phyloP scores from a whole-genome alignment of 2,888 invertebrate species.

The Bugula neritina region DNA sequence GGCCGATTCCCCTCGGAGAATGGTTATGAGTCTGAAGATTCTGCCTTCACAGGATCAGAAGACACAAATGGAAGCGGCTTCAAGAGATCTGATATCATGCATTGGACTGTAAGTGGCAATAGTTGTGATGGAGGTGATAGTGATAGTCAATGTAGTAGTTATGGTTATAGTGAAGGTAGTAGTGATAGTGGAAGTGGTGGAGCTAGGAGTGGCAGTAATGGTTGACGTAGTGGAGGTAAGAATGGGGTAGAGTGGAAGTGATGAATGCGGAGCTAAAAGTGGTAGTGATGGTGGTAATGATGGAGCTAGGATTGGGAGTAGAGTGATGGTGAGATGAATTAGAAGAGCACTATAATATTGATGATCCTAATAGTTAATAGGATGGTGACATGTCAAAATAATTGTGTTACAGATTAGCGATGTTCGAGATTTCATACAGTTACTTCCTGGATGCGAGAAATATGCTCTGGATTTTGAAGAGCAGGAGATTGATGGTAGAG shows the following conservation, averaged over 20 bases:
- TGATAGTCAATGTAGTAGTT: too few relatives aligned
- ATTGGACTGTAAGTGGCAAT: slow-evolving; percentile 15
- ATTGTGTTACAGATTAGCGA: slow-evolving; percentile 74
- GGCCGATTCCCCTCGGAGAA: slow-evolving; percentile 6
- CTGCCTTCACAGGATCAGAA: background rate
- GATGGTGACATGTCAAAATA: too few relatives aligned
- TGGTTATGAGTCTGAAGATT: slow-evolving; percentile 14
- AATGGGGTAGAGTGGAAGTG: background rate
- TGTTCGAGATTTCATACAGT: slow-evolving; percentile 79
- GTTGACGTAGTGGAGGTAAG: background rate
- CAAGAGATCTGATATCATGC: background rate
- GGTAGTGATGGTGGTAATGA: background rate
- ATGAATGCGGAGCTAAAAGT: background rate
- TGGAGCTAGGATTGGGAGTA: background rate
- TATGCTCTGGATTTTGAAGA: slow-evolving; percentile 90
- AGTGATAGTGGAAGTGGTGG: background rate
- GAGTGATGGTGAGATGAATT: background rate
- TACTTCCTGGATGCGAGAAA: slow-evolving; percentile 80
- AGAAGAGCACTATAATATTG: too few relatives aligned
- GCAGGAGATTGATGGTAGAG: slow-evolving; percentile 94
- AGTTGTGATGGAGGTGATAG: too few relatives aligned
- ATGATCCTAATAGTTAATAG: too few relatives aligned
- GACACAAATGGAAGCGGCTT: background rate
- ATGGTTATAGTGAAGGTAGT: too few relatives aligned
- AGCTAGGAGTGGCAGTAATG: background rate